These are phyloP conservation scores for Tribolium madens DNA, from an alignment of 1,140 invertebrate species.

Conservation along the genomic window DNA sequence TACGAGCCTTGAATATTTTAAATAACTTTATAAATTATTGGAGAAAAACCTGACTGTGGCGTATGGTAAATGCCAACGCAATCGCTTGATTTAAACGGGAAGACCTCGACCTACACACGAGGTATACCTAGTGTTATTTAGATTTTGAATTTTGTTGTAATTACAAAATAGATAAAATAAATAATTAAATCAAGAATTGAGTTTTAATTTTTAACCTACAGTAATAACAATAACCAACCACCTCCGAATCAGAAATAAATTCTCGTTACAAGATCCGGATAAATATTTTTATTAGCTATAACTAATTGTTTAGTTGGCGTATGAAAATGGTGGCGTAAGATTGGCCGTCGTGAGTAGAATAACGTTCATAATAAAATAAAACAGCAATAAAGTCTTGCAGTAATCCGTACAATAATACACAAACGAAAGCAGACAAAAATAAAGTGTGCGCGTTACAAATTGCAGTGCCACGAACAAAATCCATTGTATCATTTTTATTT, in stretches of 20 bases:
- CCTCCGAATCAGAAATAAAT: not conserved
- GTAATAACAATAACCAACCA: no score
- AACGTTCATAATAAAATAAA: conserved; percentile 13
- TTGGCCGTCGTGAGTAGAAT: conserved; percentile 14
- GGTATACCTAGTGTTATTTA: no score
- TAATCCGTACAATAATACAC: conserved; percentile 15
- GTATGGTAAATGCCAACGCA: not conserved
- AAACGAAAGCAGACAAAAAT: conserved; percentile 14
- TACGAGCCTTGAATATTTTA: not conserved
- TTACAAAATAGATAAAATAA: no score
- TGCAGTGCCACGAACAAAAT: conserved; percentile 22
- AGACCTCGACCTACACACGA: no score
- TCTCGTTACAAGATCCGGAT: not conserved
- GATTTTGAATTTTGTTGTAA: no score
- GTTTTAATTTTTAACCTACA: no score
- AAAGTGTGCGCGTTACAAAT: conserved; percentile 24
- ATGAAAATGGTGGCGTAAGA: conserved; percentile 2
- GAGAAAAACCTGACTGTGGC: not conserved
- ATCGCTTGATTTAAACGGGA: not conserved
- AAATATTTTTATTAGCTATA: not conserved
- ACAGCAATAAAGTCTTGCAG: conserved; percentile 25
- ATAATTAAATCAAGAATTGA: no score
- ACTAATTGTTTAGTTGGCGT: conserved; percentile 19
- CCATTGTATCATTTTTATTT: conserved; percentile 28
- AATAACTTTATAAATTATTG: conserved; percentile 3